Conservation (phyloP, 2,888 invertebrate genomes). For the Synergus itoensis region DNA sequence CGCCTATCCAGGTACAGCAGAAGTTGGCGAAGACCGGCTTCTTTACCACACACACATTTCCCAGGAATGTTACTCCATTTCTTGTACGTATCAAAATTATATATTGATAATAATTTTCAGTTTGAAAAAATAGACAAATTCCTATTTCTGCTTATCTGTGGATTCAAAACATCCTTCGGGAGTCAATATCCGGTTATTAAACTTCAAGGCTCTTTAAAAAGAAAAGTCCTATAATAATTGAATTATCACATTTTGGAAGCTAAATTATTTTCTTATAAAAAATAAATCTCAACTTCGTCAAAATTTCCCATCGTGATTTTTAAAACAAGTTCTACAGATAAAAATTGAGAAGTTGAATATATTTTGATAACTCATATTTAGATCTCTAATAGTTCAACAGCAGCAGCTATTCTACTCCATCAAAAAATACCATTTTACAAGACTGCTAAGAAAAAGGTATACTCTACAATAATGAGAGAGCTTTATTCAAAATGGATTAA, state of each 20-base stretch:
- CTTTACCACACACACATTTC: constrained; percentile 79
- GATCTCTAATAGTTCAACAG: not conserved
- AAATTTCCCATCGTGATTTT: too few species aligned
- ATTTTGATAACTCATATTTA: not conserved
- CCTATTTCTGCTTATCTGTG: not conserved
- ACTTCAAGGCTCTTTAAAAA: not conserved
- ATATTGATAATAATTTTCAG: not conserved
- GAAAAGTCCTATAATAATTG: not conserved
- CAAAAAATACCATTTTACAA: constrained; percentile 4
- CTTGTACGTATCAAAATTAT: constrained; percentile 79
- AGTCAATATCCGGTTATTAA: not conserved
- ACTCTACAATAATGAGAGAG: not conserved
- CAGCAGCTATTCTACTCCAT: not conserved
- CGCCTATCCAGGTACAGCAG: constrained; percentile 77
- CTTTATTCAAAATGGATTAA: constrained; percentile 7
- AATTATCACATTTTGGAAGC: too few species aligned
- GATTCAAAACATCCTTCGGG: not conserved
- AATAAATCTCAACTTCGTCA: not conserved
- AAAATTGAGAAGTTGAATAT: not conserved
- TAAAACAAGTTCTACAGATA: not conserved
- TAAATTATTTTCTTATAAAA: not conserved
- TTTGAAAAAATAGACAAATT: constrained; percentile 1
- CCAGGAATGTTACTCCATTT: constrained; percentile 92
- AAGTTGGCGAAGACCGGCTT: constrained; percentile 78
- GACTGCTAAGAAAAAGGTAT: constrained; percentile 3